Conservation (phyloP, 2,797 vertebrate genomes). For the Borostomias antarcticus region DNA sequence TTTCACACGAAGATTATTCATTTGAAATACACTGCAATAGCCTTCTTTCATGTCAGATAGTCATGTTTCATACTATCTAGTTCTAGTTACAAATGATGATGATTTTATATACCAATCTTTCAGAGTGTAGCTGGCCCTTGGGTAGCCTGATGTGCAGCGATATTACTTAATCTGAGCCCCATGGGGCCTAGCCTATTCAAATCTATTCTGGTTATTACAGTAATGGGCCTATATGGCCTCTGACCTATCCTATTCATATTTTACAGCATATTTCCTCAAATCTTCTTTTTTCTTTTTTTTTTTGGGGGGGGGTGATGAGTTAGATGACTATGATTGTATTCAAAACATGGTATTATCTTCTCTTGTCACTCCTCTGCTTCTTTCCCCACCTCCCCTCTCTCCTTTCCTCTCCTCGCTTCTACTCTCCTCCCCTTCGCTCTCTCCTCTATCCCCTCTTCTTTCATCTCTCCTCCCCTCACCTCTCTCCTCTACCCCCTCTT, state of each 20-base stretch:
- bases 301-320: too few species aligned
- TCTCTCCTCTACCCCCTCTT: neutral
- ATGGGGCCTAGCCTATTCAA: neutral
- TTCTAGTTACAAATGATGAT: too few species aligned
- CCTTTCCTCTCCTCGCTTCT: neutral
- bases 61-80: too few species aligned
- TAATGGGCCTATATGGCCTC: neutral
- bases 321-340: too few species aligned
- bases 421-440: neutral
- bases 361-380: too few species aligned
- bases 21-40: too few species aligned
- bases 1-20: too few species aligned
- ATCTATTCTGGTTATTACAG: neutral
- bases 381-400: too few species aligned
- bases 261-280: neutral
- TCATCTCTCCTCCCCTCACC: neutral
- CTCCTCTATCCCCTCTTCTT: neutral
- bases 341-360: too few species aligned
- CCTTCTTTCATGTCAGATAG: too few species aligned
- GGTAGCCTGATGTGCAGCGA: neutral
- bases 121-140: too few species aligned
- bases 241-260: neutral
- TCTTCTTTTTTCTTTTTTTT: neutral
- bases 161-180: neutral
- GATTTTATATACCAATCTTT: neutral